Evolutionary conservation across 2,113 vertebrate genomes (phyloP).

Genomic region (Kryptolebias marmoratus): DNA sequence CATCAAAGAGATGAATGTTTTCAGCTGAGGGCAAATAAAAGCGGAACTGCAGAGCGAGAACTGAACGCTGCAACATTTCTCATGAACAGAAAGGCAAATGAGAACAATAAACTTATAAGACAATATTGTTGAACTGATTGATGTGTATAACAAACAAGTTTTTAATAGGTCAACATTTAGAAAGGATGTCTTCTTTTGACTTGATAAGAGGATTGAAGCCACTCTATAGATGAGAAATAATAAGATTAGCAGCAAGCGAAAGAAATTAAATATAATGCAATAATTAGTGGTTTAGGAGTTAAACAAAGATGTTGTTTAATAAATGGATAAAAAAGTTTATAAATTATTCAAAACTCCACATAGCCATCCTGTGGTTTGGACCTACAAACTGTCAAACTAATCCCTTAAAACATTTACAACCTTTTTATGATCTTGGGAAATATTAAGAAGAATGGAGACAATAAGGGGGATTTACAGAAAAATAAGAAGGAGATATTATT

Average conservation of each 20-base stretch:
- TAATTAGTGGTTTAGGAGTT: too few species aligned
- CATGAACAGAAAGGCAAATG: neutral
- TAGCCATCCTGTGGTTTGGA: too few species aligned
- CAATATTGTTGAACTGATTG: neutral
- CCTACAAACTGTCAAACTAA: too few species aligned
- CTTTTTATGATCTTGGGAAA: neutral
- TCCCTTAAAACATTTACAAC: too few species aligned
- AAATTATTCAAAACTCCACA: too few species aligned
- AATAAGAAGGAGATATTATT: too few species aligned
- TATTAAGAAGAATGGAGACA: neutral
- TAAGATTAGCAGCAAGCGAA: too few species aligned
- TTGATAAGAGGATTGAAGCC: neutral
- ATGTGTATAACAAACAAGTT: neutral
- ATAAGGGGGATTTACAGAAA: neutral
- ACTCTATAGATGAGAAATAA: neutral
- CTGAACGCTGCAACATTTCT: neutral
- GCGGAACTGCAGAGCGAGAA: neutral
- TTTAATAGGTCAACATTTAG: too few species aligned
- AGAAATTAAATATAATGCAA: neutral
- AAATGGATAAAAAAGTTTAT: too few species aligned
- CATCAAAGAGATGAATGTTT: slow-evolving; percentile 29
- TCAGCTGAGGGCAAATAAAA: slow-evolving; percentile 1
- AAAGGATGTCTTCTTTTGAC: neutral
- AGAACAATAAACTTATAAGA: neutral
- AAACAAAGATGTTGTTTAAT: too few species aligned